Evolutionary conservation across 2,888 invertebrate species (phyloP).

Genomic region (Vanessa cardui): DNA sequence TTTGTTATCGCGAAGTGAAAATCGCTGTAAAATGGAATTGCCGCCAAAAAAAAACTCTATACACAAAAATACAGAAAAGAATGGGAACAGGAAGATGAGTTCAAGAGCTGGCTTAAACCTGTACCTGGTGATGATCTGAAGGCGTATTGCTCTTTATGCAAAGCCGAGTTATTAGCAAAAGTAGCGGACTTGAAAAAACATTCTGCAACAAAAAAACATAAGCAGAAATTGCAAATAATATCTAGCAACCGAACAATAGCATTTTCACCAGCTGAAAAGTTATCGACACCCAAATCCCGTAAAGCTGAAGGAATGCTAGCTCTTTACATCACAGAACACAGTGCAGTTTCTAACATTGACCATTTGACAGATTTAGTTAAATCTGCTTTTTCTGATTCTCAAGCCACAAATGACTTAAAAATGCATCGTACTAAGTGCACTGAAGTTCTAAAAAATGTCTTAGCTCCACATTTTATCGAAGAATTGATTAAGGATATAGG

Average conservation of each 20-base stretch:
- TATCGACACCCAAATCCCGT: constrained; percentile 10
- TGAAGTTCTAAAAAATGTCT: constrained; percentile 36
- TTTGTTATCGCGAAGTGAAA: not conserved
- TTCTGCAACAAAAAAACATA: not conserved
- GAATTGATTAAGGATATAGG: constrained; percentile 32
- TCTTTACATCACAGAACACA: constrained; percentile 19
- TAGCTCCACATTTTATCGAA: constrained; percentile 36
- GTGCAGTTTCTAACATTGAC: constrained; percentile 13
- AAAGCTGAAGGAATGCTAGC: constrained; percentile 22
- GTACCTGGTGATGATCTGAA: constrained; percentile 1
- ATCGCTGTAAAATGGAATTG: not conserved
- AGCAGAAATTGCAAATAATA: constrained; percentile 2
- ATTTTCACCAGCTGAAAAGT: not conserved
- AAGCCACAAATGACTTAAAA: constrained; percentile 6
- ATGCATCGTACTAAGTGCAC: constrained; percentile 33
- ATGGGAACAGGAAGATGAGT: not conserved
- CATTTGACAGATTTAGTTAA: constrained; percentile 2
- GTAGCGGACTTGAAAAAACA: not conserved
- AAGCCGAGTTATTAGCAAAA: constrained; percentile 2
- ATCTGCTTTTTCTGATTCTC: not conserved
- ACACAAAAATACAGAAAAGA: not conserved
- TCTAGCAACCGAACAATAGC: not conserved
- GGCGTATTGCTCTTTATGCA: not conserved
- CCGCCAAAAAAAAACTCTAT: not conserved
- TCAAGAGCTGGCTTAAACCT: not conserved